Evolutionary conservation across 2,888 invertebrate species (phyloP), one percentile per base, ranked within the genome.

Genomic region (Tachina lurida): DNA sequence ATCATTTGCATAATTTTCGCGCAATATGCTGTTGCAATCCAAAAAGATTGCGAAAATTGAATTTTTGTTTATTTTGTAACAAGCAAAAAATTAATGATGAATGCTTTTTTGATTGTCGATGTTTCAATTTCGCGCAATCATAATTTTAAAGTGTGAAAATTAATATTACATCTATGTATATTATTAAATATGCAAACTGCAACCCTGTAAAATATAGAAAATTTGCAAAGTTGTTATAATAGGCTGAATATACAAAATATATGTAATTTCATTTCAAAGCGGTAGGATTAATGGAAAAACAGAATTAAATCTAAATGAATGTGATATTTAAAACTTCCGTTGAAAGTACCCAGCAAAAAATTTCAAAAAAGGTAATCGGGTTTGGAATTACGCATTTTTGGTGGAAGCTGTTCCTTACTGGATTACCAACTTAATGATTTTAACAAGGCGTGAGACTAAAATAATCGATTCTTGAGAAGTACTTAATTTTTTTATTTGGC

Each of bases 1-100:
- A 63, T 54, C 65, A 80, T 74, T 80, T 49, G 58, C 80, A 80
- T 80, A 80, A 45, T 73, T 77, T 73, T 67, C 43, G 8, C 41
- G 17, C 39, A 12, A 9, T 22, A 3, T 74, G 19, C 63, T 56
- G 31, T 47, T 49, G 49, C n/a, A 22, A 62, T 52, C 31, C 31
- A 31, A 19, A 4, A 52, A 58, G 52, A 60, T 74, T 49, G 75
- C 81, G 31, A 54, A 39, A 56, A 68, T 52, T 60, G 7, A 12
- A 67, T 79, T 71, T 31, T 52, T 71, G 58, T 58, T 56, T 49
- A 15, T 76, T 67, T 67, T 39, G 39, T 41, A 58, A 49, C n/a
- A 43, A 17, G 22, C 19, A 43, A 17, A 31, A 76, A 56, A 67
- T 67, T 22, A 39, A 62, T 81, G 45, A 62, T 60, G 31, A 67